Percentiles rank a stretch among this genome's conserved stretches.
These are phyloP conservation scores for Meles meles DNA, from an alignment of 2,113 vertebrate genomes.

Conservation along the genomic window DNA sequence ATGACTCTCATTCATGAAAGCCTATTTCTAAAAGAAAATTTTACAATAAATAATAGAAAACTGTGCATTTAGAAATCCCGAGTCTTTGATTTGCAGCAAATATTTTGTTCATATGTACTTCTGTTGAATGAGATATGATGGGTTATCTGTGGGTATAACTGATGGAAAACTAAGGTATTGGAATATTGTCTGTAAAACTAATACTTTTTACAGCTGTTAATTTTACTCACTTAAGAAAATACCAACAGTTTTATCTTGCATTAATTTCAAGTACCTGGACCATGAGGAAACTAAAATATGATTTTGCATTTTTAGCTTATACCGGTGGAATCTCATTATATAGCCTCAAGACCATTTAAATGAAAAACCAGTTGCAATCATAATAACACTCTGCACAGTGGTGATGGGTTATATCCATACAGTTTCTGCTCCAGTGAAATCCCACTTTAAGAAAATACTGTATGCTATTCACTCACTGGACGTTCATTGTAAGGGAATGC, in stretches of 20 bases:
- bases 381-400: neutral
- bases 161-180: neutral
- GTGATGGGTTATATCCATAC: neutral
- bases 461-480: neutral
- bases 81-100: neutral
- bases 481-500: constrained; percentile 23
- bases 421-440: constrained; percentile 53
- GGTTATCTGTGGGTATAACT: neutral
- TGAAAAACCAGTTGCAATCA: constrained; percentile 42
- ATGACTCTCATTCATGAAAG: neutral
- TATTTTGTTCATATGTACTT: neutral
- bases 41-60: neutral
- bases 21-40: neutral
- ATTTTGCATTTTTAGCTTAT: neutral
- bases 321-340: neutral
- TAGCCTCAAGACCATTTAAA: neutral
- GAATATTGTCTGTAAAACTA: neutral
- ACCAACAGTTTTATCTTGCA: neutral
- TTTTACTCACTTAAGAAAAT: constrained; percentile 28
- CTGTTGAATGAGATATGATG: neutral
- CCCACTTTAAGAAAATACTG: constrained; percentile 49
- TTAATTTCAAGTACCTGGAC: neutral
- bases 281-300: neutral
- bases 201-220: neutral
- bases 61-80: neutral